Conservation (phyloP, 2,113 vertebrate species). For the mouse (Mus musculus) region DNA sequence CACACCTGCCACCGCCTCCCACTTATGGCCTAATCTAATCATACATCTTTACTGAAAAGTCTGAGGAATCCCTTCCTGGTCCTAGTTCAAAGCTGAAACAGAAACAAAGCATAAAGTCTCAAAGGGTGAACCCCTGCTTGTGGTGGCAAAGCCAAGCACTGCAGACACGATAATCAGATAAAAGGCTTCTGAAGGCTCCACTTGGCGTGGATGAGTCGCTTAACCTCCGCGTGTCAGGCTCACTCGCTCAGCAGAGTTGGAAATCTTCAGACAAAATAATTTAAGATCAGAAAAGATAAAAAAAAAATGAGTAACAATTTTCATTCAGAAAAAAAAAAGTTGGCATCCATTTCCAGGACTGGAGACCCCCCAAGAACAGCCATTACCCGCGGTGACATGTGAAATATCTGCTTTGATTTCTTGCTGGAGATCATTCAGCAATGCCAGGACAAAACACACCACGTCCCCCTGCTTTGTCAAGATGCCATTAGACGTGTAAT, state of each 20-base stretch:
- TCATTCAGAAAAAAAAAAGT: slow-evolving; percentile 24
- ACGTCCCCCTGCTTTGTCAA: slow-evolving; percentile 28
- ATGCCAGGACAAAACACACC: slow-evolving; percentile 44
- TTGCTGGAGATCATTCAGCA: slow-evolving; percentile 12
- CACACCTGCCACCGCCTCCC: not conserved
- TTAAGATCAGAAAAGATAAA: slow-evolving; percentile 32
- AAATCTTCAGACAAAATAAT: slow-evolving; percentile 60
- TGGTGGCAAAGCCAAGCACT: not conserved
- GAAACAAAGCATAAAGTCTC: slow-evolving; percentile 14
- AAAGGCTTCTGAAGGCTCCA: slow-evolving; percentile 26
- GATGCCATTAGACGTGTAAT: slow-evolving; percentile 26
- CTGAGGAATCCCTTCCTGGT: not conserved
- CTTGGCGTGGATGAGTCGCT: not conserved
- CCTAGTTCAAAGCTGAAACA: slow-evolving; percentile 8
- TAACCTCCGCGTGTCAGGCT: not conserved
- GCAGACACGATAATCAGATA: not conserved
- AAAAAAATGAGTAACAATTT: slow-evolving; percentile 49
- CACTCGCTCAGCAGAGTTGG: not conserved
- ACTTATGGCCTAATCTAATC: not conserved
- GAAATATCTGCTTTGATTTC: slow-evolving; percentile 70
- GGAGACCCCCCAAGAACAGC: slow-evolving; percentile 65
- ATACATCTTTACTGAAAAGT: not conserved
- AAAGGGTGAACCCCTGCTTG: not conserved
- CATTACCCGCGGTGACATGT: slow-evolving; percentile 52
- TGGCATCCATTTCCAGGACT: slow-evolving; percentile 48